These are phyloP conservation scores for Apodemus agrarius DNA, from an alignment of 2,797 vertebrate genomes.

Conservation along the genomic window DNA sequence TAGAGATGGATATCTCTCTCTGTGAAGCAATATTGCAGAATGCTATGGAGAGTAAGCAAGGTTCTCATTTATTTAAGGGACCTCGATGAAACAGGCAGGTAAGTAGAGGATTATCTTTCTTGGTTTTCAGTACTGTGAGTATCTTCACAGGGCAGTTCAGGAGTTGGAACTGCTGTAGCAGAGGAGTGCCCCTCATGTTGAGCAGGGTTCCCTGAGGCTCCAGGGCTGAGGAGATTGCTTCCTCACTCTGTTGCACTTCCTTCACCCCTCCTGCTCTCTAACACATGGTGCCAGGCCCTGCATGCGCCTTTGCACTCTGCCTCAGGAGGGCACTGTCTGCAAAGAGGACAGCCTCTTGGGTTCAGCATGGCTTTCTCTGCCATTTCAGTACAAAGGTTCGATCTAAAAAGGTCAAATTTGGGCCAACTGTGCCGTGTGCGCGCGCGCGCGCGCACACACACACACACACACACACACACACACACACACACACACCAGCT, in stretches of 20 bases:
- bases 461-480: too few relatives aligned
- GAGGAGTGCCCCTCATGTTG: not conserved
- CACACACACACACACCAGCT: not conserved
- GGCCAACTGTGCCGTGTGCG: not conserved
- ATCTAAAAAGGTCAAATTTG: conserved; percentile 25
- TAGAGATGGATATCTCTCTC: not conserved
- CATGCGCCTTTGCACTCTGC: not conserved
- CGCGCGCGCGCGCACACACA: too few relatives aligned
- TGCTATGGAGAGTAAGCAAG: not conserved
- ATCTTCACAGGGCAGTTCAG: not conserved
- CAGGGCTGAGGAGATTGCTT: not conserved
- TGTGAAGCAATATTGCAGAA: conserved; percentile 8
- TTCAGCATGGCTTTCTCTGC: not conserved
- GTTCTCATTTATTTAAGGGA: conserved; percentile 35
- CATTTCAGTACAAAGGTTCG: conserved; percentile 1
- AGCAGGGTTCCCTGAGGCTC: not conserved
- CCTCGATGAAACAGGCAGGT: conserved; percentile 18
- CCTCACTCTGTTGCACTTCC: not conserved
- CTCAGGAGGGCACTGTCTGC: not conserved
- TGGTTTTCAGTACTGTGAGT: conserved; percentile 39
- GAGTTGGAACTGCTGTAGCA: not conserved
- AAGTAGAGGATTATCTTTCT: conserved; percentile 46
- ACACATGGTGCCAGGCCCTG: not conserved
- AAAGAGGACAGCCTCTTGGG: not conserved
- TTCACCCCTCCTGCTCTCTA: not conserved